Conservation (phyloP, 37 sponge, comb jelly and placozoan species). For the Diacarnus erythraeanus region DNA sequence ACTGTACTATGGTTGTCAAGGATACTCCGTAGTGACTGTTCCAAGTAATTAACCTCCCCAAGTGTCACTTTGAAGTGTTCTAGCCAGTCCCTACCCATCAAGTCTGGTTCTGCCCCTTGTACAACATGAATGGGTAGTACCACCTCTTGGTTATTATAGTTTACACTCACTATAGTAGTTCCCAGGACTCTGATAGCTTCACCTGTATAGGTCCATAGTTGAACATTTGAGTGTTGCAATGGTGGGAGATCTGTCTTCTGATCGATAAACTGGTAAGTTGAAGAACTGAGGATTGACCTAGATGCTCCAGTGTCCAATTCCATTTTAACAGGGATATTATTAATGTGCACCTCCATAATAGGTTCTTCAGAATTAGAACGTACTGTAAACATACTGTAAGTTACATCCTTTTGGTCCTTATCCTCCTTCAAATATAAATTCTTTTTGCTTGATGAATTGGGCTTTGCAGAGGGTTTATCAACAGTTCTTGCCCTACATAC, state of each 20-base stretch:
- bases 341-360: neutral
- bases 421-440: no score
- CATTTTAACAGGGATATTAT: neutral
- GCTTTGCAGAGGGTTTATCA: neutral
- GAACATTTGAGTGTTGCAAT: neutral
- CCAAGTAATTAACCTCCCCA: neutral
- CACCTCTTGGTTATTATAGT: conserved; percentile 8
- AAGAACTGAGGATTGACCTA: neutral
- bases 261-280: neutral
- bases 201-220: conserved; percentile 13
- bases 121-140: neutral
- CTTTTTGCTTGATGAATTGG: no score
- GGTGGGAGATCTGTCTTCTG: neutral
- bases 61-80: neutral
- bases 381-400: neutral
- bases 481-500: neutral
- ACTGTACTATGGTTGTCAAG: conserved; percentile 19
- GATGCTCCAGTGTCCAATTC: conserved; percentile 17
- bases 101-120: conserved; percentile 17
- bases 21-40: neutral
- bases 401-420: neutral
- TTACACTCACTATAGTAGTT: neutral
- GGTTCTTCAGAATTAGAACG: neutral
- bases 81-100: conserved; percentile 45
- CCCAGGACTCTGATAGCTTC: conserved; percentile 10